A percentile compares a stretch with the other conserved stretches of the same genome.
Conservation (phyloP, 2,888 invertebrate species). For the Poecilus cupreus region DNA sequence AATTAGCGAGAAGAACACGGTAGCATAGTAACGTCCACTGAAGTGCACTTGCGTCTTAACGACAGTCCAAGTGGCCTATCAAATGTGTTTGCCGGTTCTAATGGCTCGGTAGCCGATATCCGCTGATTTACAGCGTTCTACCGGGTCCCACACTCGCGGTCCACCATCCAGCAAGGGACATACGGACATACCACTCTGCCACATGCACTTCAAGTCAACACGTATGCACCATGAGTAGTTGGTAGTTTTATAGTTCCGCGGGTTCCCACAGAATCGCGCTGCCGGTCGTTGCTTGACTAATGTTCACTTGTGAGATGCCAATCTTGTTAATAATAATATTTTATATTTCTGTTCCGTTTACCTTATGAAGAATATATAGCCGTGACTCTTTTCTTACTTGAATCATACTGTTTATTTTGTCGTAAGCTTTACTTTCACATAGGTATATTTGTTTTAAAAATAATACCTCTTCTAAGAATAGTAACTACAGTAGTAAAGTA, state of each 20-base stretch:
- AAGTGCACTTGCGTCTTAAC: not conserved
- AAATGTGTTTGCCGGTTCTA: conserved; percentile 30
- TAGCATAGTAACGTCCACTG: not conserved
- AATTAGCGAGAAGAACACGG: not conserved
- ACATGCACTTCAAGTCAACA: not conserved
- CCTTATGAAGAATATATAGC: conserved; percentile 34
- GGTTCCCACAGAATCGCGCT: conserved; percentile 23
- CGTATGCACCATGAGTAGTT: not conserved
- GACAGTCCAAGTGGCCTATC: conserved; percentile 25
- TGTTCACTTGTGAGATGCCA: conserved; percentile 35
- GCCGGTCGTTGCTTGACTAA: conserved; percentile 21
- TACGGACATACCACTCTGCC: not conserved
- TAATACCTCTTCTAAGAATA: conserved; percentile 3
- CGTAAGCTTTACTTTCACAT: conserved; percentile 31
- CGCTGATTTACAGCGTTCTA: not conserved
- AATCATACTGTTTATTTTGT: conserved; percentile 34
- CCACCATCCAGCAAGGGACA: not conserved
- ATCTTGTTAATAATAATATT: conserved; percentile 50
- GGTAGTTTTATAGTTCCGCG: not conserved
- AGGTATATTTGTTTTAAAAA: conserved; percentile 18
- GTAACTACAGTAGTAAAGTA: not conserved
- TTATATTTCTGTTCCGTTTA: conserved; percentile 40
- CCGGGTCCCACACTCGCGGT: not conserved
- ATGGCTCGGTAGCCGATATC: conserved; percentile 20
- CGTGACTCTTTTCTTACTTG: conserved; percentile 26